These are phyloP conservation scores for Condylura cristata DNA, from an alignment of 2,113 vertebrate species.

Conservation along the genomic window DNA sequence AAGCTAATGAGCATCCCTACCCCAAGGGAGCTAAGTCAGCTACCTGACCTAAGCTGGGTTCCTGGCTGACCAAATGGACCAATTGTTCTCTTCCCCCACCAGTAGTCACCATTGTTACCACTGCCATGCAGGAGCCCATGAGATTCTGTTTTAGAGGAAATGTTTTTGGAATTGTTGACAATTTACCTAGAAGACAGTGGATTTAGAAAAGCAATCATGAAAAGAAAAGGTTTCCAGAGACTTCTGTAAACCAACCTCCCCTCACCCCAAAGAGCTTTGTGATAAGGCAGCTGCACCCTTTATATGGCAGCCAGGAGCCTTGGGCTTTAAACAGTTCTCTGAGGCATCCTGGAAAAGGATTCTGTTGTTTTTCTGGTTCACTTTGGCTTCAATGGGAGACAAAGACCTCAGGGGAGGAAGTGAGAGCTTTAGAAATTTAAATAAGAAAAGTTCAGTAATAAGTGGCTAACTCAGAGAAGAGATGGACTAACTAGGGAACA, in stretches of 20 bases:
- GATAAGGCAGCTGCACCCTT: background rate
- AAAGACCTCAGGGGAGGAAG: background rate
- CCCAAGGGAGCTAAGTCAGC: too few species aligned
- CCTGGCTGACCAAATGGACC: too few species aligned
- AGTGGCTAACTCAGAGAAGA: background rate
- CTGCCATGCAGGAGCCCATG: too few species aligned
- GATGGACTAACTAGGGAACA: background rate
- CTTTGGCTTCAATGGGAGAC: slow-evolving; percentile 31
- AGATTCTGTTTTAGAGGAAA: background rate
- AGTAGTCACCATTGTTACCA: too few species aligned
- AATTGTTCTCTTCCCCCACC: too few species aligned
- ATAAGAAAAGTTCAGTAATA: background rate
- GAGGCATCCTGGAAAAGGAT: slow-evolving; percentile 31
- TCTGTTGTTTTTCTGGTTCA: background rate
- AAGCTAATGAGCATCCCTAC: too few species aligned
- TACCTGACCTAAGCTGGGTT: too few species aligned
- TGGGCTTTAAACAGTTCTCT: background rate
- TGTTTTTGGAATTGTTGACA: background rate
- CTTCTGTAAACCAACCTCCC: background rate
- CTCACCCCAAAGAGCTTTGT: background rate
- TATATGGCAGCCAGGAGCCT: background rate
- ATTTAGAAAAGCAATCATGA: background rate
- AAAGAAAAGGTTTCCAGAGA: background rate
- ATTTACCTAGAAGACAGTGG: background rate
- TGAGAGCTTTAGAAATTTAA: background rate